Conservation (phyloP, 2,888 invertebrate species). For the Parnassius smintheus region DNA sequence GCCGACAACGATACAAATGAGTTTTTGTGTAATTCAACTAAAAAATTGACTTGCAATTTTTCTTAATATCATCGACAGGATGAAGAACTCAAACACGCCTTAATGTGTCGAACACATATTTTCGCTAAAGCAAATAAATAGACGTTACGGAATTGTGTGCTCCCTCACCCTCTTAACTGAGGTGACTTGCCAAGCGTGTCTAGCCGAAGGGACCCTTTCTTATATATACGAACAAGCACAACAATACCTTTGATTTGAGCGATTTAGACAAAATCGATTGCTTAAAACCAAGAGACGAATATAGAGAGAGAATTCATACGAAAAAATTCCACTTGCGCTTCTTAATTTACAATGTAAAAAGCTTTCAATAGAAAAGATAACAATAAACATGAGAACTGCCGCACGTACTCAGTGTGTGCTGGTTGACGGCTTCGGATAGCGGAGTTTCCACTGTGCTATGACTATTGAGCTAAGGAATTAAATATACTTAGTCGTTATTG, state of each 20-base stretch:
- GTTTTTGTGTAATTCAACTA: too few relatives aligned
- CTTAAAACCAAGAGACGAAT: not conserved
- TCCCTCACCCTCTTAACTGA: constrained; percentile 68
- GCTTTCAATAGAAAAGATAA: not conserved
- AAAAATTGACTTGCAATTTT: too few relatives aligned
- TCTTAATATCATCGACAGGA: constrained; percentile 26
- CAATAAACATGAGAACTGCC: not conserved
- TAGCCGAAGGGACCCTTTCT: constrained; percentile 73
- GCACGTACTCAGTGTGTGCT: not conserved
- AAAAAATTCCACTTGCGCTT: too few relatives aligned
- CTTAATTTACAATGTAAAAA: too few relatives aligned
- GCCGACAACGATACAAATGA: too few relatives aligned
- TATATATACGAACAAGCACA: constrained; percentile 38
- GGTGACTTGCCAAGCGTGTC: constrained; percentile 74
- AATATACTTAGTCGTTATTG: not conserved
- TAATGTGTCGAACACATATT: constrained; percentile 62
- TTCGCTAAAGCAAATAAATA: constrained; percentile 74
- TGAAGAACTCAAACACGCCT: constrained; percentile 44
- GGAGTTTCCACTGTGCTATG: not conserved
- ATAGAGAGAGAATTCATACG: too few relatives aligned
- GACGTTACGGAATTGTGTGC: constrained; percentile 65
- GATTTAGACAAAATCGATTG: constrained; percentile 23
- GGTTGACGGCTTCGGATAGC: not conserved
- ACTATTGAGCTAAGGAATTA: not conserved
- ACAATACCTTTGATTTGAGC: constrained; percentile 28